Conservation (phyloP, 2,797 vertebrate species). For the Gymnocypris eckloni region DNA sequence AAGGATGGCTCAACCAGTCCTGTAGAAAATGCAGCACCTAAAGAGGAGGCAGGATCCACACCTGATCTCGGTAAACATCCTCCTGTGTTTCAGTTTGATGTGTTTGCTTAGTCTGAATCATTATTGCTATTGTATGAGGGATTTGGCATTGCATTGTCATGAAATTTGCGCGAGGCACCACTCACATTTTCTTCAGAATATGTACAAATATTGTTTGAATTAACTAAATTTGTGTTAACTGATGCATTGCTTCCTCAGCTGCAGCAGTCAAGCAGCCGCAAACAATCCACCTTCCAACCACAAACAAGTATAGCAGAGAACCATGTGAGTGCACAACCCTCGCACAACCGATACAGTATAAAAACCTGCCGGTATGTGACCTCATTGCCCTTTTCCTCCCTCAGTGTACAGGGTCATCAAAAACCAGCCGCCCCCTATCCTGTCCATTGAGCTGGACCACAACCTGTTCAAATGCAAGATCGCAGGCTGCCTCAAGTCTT, state of each 20-base stretch:
- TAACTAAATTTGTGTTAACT: neutral
- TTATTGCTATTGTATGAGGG: neutral
- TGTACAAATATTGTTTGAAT: neutral
- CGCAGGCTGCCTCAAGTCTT: conserved; percentile 90
- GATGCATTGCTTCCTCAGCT: conserved; percentile 65
- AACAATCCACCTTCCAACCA: conserved; percentile 79
- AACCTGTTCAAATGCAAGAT: conserved; percentile 94
- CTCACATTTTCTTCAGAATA: neutral
- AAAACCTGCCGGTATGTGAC: neutral
- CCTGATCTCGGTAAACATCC: conserved; percentile 53
- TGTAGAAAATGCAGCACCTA: conserved; percentile 21
- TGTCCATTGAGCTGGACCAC: conserved; percentile 91
- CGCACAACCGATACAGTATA: neutral
- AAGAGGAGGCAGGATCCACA: conserved; percentile 52
- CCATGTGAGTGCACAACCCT: conserved; percentile 74
- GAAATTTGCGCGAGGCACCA: neutral
- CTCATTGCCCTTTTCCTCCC: neutral
- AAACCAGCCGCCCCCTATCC: conserved; percentile 88
- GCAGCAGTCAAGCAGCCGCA: conserved; percentile 76
- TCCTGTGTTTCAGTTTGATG: neutral
- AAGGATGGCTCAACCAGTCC: conserved; percentile 51
- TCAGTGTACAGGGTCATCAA: conserved; percentile 86
- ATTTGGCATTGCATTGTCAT: neutral
- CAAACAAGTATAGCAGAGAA: conserved; percentile 85
- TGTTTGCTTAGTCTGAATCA: neutral